Evolutionary conservation across 1,140 invertebrate genomes (phyloP), one percentile per base, ranked within the genome.

Genomic region (Drosophila pectinifera): DNA sequence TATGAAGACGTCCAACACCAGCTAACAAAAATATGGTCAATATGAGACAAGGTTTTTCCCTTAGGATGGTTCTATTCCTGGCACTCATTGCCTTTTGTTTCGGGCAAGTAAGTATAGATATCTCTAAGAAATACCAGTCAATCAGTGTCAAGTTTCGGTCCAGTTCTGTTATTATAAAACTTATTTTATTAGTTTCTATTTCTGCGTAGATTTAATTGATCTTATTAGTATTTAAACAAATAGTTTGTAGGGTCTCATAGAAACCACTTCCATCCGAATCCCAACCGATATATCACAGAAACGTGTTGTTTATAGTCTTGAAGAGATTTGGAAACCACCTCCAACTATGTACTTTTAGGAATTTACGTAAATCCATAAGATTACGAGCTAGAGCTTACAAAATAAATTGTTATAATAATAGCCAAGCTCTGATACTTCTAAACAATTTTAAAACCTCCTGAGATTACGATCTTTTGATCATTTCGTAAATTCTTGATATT

Each of bases 231-330:
- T 22, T 36, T 22, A 3, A 16, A 18, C 0, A n/a, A n/a, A 36
- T 56, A 16, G 38, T 20, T n/a, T 38, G 5, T 24, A 62, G 59
- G 36, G 59, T 58, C 8, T 57, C 24, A 62, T 18, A 58, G 36
- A 62, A 22, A 58, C 38, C 16, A 18, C 59, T 7, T 22, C 20
- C 28, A 59, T 26, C 11, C 59, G 36, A 62, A 22, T 2, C 13
- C 31, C 49, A 34, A 18, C 11, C 28, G 28, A 59, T 11, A 36
- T 39, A 53, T 38, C 6, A 58, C 34, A 41, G 10, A 58, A 28
- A 58, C n/a, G 11, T 22, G 11, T 41, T 34, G 36, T 62, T 24
- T 39, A 28, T 62, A 6, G 26, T 20, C 11, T 39, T 16, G 34
- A 57, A 11, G 34, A 39, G 18, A 20, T 20, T n/a, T 62, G 13